Conservation (phyloP, 2,113 vertebrate genomes). For the Aptenodytes forsteri region DNA sequence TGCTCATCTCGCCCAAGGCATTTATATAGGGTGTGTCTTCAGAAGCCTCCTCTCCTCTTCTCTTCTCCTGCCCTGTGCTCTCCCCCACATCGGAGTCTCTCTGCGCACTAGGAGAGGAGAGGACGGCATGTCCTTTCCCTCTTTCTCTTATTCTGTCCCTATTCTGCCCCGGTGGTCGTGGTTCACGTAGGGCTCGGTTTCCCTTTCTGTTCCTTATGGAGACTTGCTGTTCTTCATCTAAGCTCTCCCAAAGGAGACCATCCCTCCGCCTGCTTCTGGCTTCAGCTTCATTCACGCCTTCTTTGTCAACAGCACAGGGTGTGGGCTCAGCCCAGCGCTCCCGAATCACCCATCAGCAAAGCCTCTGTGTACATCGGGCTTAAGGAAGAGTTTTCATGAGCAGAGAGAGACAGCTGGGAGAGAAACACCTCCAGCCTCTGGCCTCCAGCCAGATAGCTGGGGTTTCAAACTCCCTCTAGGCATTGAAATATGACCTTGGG, state of each 20-base stretch:
- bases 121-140: not conserved
- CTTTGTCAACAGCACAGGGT: not conserved
- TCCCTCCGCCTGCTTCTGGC: not conserved
- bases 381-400: not conserved
- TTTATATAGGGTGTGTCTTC: not conserved
- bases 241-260: not conserved
- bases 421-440: not conserved
- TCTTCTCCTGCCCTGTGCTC: not conserved
- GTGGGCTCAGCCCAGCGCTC: not conserved
- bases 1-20: not conserved
- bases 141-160: not conserved
- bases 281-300: not conserved
- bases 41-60: not conserved
- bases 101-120: not conserved
- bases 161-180: not conserved
- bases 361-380: not conserved
- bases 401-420: not conserved
- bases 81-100: not conserved
- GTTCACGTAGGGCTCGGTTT: not conserved
- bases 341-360: not conserved
- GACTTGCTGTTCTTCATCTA: not conserved
- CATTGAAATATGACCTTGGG: not conserved
- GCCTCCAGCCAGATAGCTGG: not conserved
- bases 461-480: not conserved
- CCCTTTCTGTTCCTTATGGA: not conserved